Evolutionary conservation across 35 echinoderm and acorn worm species (phyloP).

Genomic region (Anneissia japonica): DNA sequence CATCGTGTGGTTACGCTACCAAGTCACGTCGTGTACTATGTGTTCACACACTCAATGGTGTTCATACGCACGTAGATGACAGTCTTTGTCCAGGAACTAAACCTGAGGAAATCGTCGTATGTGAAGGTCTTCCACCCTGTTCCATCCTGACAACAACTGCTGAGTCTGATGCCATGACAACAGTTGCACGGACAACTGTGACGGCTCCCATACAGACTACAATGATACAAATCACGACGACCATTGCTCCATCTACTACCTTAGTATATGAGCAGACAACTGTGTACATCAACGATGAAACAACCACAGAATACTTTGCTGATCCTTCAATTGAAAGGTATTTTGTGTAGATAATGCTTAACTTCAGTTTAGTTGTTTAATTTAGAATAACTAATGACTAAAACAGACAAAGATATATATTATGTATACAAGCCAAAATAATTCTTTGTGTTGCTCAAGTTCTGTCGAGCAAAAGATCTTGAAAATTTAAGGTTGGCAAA

Average conservation of each 20-base stretch:
- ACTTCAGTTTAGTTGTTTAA: no score
- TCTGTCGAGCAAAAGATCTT: no score
- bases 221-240: neutral
- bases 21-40: neutral
- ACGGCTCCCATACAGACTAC: neutral
- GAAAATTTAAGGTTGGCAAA: no score
- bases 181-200: neutral
- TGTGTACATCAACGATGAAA: neutral
- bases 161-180: no score
- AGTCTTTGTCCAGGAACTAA: neutral
- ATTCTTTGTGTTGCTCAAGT: no score
- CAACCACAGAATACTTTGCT: neutral
- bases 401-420: no score
- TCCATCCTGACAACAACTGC: neutral
- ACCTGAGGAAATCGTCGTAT: neutral
- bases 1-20: neutral
- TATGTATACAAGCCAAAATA: no score
- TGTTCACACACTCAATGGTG: neutral
- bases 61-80: neutral
- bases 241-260: neutral
- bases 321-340: neutral
- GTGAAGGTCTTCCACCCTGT: neutral
- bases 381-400: no score
- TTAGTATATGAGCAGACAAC: neutral
- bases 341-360: no score